A percentile compares a stretch with the other conserved stretches of the same genome.
phyloP scores from a whole-genome alignment of 2,113 vertebrate species.

The Holacanthus passer region DNA sequence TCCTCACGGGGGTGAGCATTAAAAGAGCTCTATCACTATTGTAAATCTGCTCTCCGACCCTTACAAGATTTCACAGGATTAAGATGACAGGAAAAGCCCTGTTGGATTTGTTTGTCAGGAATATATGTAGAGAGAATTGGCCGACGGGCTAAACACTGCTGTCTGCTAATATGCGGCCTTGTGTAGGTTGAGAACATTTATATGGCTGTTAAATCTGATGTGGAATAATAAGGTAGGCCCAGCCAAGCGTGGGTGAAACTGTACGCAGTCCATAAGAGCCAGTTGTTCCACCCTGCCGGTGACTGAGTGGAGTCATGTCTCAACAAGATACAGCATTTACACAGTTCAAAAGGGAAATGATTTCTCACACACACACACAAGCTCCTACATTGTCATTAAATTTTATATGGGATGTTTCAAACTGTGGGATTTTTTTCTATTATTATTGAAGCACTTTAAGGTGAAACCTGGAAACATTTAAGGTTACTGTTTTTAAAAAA shows the following conservation, averaged over 20 bases:
- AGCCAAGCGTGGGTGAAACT: constrained; percentile 44
- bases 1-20: not conserved
- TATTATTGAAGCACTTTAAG: not conserved
- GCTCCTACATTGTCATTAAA: not conserved
- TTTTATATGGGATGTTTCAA: not conserved
- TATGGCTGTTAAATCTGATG: not conserved
- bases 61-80: constrained; percentile 3
- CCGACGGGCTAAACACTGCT: not conserved
- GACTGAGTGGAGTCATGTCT: constrained; percentile 53
- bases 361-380: not conserved
- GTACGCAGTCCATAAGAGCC: constrained; percentile 13
- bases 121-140: not conserved
- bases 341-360: constrained; percentile 12
- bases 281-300: constrained; percentile 46
- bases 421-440: not conserved
- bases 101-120: constrained; percentile 2
- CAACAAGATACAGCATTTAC: constrained; percentile 50
- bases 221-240: constrained; percentile 27
- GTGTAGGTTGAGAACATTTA: constrained; percentile 11
- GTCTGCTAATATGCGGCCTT: not conserved
- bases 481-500: not conserved
- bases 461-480: not conserved
- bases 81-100: not conserved
- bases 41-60: not conserved
- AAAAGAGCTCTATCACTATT: not conserved